Percentiles rank a stretch among this genome's conserved stretches.
phyloP scores from a whole-genome alignment of 1,140 invertebrate genomes.

The Globodera rostochiensis region DNA sequence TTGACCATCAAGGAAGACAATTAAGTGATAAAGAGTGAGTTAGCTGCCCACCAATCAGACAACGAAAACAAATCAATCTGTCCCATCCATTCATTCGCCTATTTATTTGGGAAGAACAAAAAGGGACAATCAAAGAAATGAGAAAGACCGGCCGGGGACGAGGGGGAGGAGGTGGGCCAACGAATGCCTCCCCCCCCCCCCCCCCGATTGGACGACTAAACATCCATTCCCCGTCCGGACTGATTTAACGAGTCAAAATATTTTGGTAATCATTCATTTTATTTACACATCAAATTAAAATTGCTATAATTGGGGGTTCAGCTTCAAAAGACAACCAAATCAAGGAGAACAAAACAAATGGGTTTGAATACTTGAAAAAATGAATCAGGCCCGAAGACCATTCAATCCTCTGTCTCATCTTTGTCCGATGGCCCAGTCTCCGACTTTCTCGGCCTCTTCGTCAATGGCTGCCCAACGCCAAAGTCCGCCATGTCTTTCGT shows the following conservation, averaged over 20 bases:
- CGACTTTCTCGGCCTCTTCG: neutral
- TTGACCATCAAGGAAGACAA: too few species aligned
- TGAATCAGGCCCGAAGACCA: neutral
- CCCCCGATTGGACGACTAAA: too few species aligned
- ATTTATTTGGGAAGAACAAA: neutral
- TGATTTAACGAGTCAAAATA: too few species aligned
- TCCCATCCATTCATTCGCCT: neutral
- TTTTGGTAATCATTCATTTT: too few species aligned
- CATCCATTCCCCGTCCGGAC: too few species aligned
- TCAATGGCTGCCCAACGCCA: too few species aligned
- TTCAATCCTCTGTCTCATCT: neutral
- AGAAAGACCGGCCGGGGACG: neutral
- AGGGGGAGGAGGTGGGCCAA: neutral
- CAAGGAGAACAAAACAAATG: too few species aligned
- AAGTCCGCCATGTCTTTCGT: too few species aligned
- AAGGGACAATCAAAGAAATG: neutral
- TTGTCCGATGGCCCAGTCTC: neutral
- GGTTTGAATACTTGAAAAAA: neutral
- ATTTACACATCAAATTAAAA: too few species aligned
- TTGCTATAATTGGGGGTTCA: too few species aligned
- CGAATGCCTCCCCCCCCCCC: neutral
- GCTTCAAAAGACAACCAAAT: too few species aligned
- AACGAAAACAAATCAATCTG: neutral
- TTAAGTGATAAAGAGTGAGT: too few species aligned
- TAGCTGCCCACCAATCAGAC: neutral